Percentiles rank a stretch among this genome's conserved stretches.
phyloP scores from a whole-genome alignment of 2,797 vertebrate species.

The Alauda arvensis region DNA sequence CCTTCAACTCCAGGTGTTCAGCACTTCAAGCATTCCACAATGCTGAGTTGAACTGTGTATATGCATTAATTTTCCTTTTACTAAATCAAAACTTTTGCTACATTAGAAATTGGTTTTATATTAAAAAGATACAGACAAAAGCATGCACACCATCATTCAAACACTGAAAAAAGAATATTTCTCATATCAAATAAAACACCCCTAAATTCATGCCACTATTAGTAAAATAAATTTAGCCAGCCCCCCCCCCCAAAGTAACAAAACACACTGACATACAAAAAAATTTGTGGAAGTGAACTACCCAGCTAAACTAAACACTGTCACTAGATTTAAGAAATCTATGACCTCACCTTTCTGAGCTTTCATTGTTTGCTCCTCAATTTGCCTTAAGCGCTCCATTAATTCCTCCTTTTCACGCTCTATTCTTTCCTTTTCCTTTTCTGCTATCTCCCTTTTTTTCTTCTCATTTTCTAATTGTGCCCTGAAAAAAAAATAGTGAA shows the following conservation, averaged over 20 bases:
- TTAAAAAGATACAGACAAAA: neutral
- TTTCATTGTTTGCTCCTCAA: constrained; percentile 92
- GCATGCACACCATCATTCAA: neutral
- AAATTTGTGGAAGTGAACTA: neutral
- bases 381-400: constrained; percentile 88
- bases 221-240: neutral
- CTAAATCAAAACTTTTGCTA: neutral
- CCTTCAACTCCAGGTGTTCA: neutral
- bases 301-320: neutral
- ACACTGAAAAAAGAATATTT: neutral
- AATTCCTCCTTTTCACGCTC: constrained; percentile 95
- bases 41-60: neutral
- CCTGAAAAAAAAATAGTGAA: constrained; percentile 64
- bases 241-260: neutral
- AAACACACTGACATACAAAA: neutral
- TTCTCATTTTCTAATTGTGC: constrained; percentile 96
- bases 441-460: constrained; percentile 92
- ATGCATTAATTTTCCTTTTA: neutral
- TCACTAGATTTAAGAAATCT: neutral
- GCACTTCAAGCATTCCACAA: neutral
- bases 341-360: constrained; percentile 88
- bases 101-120: neutral
- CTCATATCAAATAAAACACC: neutral
- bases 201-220: neutral
- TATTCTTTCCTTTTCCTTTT: constrained; percentile 96